Conservation (phyloP, 2,888 invertebrate species). For the Tipula helvola region DNA sequence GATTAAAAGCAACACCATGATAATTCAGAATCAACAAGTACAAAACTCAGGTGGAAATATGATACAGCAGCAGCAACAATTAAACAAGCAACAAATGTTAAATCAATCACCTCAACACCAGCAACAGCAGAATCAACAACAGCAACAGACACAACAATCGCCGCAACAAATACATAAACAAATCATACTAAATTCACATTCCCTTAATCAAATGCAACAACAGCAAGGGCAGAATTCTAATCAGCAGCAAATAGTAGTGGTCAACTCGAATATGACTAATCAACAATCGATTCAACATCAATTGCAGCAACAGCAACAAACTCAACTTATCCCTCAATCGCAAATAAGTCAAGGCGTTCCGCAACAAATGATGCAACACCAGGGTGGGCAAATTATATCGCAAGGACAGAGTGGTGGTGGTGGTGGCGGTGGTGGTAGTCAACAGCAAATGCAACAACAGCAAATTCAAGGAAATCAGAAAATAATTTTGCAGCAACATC, state of each 20-base stretch:
- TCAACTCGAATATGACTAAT: not conserved
- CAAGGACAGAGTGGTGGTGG: slow-evolving; percentile 13
- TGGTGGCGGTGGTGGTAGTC: not conserved
- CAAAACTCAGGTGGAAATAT: not conserved
- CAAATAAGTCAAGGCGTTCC: slow-evolving; percentile 20
- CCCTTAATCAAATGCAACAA: slow-evolving; percentile 16
- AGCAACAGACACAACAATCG: slow-evolving; percentile 18
- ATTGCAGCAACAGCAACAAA: slow-evolving; percentile 18
- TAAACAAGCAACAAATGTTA: not conserved
- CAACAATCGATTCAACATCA: slow-evolving; percentile 12
- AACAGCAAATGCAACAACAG: slow-evolving; percentile 18
- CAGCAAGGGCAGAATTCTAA: slow-evolving; percentile 20
- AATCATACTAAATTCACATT: not conserved
- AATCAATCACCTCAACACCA: slow-evolving; percentile 22
- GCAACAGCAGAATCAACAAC: slow-evolving; percentile 21
- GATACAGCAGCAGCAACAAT: slow-evolving; percentile 10
- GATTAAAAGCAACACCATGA: slow-evolving; percentile 15
- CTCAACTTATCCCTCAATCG: slow-evolving; percentile 16
- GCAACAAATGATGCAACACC: slow-evolving; percentile 19
- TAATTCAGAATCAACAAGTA: slow-evolving; percentile 13
- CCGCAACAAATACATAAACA: not conserved
- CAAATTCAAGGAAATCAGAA: slow-evolving; percentile 17
- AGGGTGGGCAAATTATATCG: slow-evolving; percentile 11
- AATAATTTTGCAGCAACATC: slow-evolving; percentile 15
- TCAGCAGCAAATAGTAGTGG: slow-evolving; percentile 18